Evolutionary conservation across 2,113 vertebrate species (phyloP), one percentile per base, ranked within the genome.

Genomic region (Perca fluviatilis): DNA sequence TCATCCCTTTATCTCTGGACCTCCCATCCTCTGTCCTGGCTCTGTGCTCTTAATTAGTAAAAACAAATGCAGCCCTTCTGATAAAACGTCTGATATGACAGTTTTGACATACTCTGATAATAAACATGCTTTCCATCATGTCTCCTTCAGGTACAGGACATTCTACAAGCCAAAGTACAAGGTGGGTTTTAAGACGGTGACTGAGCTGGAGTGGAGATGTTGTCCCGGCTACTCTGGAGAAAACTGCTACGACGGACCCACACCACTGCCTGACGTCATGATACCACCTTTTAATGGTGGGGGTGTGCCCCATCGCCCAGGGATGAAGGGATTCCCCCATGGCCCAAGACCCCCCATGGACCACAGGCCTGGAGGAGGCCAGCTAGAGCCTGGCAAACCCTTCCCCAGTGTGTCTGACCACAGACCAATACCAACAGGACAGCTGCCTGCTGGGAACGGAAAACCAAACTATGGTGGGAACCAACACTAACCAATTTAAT

Each of bases 161-260:
- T 96, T 97, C 91, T 96, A 95, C 91, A 98, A 97, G 79, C 98
- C 98, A 84, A 98, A 89, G 23, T 99, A 99, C 93, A 99, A 97
- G 92, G 93, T 98, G 56, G 98, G 97, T 46, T 96, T 96, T 90
- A 99, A 98, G 92, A 96, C 95, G 0, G 97, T 99, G 92, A 98
- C 97, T 0, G 97, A 99, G 73, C 94, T 99, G 19, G 96, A 97
- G 88, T 99, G 98, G 98, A 96, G 96, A 43, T 99, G 98, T 86
- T 99, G 98, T 80, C 98, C 98, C 0, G 97, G 98, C 50, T 95
- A 95, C 88, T 91, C 96, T 61, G 98, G 98, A 84, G 96, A 98
- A 90, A 94, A 93, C 74, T 99, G 98, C 88, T 91, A 96, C 0
- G 96, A 97, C 68, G 97, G 95, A 66, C 95, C 97, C 0, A 95